phyloP scores from a whole-genome alignment of 2,113 vertebrate genomes.

The Catagonus wagneri region DNA sequence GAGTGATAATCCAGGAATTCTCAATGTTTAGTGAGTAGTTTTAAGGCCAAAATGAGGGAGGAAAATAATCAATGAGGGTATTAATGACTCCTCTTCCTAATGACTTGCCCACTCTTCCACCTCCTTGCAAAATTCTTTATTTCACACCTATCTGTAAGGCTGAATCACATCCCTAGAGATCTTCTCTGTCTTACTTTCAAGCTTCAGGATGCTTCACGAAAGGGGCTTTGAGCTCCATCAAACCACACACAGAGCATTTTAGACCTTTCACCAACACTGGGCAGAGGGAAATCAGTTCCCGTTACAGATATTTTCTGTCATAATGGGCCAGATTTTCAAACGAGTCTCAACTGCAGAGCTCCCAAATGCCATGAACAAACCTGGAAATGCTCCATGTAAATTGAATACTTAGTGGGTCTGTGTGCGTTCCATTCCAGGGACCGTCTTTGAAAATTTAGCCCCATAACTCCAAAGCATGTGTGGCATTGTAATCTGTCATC shows the following conservation, averaged over 20 bases:
- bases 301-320: slow-evolving; percentile 76
- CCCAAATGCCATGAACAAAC: slow-evolving; percentile 76
- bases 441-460: slow-evolving; percentile 76
- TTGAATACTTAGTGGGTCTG: slow-evolving; percentile 74
- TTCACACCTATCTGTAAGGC: background rate
- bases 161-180: background rate
- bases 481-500: slow-evolving; percentile 65
- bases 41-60: slow-evolving; percentile 5
- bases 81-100: background rate
- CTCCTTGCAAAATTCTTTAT: background rate
- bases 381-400: slow-evolving; percentile 81
- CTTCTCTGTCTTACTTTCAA: background rate
- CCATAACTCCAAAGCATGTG: slow-evolving; percentile 68
- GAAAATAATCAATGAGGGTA: background rate
- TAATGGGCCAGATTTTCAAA: slow-evolving; percentile 73
- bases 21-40: background rate
- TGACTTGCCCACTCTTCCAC: background rate
- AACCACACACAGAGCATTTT: background rate
- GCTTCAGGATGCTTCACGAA: background rate
- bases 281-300: slow-evolving; percentile 65
- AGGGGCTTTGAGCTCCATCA: background rate
- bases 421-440: slow-evolving; percentile 64
- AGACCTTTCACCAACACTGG: background rate
- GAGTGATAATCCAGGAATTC: background rate
- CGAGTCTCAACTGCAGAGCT: slow-evolving; percentile 71